Evolutionary conservation across 1,140 invertebrate genomes (phyloP).

Genomic region (Drosophila miranda): DNA sequence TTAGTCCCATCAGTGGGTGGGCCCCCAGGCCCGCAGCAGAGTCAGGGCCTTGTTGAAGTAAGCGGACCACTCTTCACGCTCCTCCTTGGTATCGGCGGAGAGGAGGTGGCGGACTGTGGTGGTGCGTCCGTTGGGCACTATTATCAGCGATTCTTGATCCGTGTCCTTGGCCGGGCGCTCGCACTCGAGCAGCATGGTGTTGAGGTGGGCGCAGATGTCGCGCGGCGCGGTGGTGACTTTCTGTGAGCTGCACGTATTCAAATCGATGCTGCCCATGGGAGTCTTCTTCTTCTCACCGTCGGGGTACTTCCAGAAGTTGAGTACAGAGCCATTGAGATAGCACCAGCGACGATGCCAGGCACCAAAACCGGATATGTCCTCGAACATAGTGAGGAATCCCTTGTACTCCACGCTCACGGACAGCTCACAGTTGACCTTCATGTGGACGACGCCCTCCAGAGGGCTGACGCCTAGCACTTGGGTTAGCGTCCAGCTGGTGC

Average conservation of each 20-base stretch:
- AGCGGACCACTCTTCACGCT: constrained; percentile 92
- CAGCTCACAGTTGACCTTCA: constrained; percentile 89
- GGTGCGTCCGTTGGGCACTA: constrained; percentile 84
- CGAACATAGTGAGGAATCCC: constrained; percentile 96
- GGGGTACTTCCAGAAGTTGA: constrained; percentile 97
- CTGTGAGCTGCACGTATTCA: constrained; percentile 89
- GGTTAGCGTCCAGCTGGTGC: constrained; percentile 91
- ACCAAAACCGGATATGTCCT: constrained; percentile 93
- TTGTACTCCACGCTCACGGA: constrained; percentile 89
- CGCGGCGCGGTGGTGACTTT: constrained; percentile 90
- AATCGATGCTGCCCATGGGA: constrained; percentile 92
- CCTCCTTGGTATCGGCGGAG: constrained; percentile 93
- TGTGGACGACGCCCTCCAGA: constrained; percentile 88
- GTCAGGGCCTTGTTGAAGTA: constrained; percentile 91
- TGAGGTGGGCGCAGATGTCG: constrained; percentile 93
- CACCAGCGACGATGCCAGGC: constrained; percentile 97
- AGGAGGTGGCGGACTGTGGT: constrained; percentile 88
- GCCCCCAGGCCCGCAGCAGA: constrained; percentile 76
- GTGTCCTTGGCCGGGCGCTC: constrained; percentile 84
- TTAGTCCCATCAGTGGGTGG: constrained; percentile 41
- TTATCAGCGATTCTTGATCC: constrained; percentile 87
- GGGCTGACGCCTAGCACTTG: constrained; percentile 86
- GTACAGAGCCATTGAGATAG: constrained; percentile 87
- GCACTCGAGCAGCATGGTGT: constrained; percentile 93
- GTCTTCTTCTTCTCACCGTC: constrained; percentile 95